phyloP scores from a whole-genome alignment of 2,113 vertebrate genomes.

The Artemisiospiza belli region DNA sequence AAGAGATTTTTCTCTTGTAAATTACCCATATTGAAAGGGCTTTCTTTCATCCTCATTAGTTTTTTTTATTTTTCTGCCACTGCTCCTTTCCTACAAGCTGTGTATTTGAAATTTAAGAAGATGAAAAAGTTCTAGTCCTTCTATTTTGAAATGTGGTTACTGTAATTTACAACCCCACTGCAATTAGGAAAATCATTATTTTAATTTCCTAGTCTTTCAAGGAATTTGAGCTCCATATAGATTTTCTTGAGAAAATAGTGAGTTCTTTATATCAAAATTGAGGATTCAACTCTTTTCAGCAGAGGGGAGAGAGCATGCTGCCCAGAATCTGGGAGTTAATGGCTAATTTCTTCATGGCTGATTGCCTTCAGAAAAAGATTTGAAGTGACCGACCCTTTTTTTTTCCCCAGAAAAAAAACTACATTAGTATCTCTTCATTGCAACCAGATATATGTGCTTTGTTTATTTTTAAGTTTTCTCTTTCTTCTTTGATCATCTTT shows the following conservation, averaged over 20 bases:
- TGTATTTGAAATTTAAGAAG: background rate
- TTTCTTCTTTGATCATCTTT: background rate
- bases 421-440: background rate
- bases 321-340: background rate
- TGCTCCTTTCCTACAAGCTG: background rate
- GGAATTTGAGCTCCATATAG: background rate
- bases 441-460: background rate
- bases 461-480: background rate
- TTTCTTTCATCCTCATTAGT: background rate
- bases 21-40: background rate
- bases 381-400: background rate
- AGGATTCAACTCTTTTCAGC: background rate
- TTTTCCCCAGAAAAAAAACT: background rate
- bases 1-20: background rate
- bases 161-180: background rate
- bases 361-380: background rate
- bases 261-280: rapidly evolving
- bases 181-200: background rate
- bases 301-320: rapidly evolving
- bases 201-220: background rate
- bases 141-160: background rate
- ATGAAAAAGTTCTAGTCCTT: background rate
- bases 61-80: background rate
- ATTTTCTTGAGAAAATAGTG: background rate
- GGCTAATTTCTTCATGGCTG: background rate